Evolutionary conservation across 2,797 vertebrate species (phyloP).

Genomic region (Otus scops): DNA sequence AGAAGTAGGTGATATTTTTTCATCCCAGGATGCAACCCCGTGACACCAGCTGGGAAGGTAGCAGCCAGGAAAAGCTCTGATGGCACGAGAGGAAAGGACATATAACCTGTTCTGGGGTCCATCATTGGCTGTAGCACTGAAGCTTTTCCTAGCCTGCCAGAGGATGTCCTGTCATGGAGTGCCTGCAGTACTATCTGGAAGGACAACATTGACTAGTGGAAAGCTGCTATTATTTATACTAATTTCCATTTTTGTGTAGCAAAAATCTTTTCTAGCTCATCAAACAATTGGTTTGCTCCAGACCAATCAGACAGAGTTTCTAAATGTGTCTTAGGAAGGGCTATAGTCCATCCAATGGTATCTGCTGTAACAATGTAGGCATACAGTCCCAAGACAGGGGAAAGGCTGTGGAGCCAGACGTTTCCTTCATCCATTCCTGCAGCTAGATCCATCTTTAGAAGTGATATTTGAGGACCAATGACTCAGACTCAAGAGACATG

Average conservation of each 20-base stretch:
- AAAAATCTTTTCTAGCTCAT: not conserved
- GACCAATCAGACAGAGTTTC: not conserved
- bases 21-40: not conserved
- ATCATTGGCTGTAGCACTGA: not conserved
- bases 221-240: not conserved
- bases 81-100: not conserved
- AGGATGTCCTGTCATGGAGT: not conserved
- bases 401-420: not conserved
- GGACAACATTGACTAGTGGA: not conserved
- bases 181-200: not conserved
- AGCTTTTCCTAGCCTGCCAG: not conserved
- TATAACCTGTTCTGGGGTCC: not conserved
- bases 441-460: not conserved
- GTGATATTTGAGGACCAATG: not conserved
- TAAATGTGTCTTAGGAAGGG: not conserved
- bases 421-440: not conserved
- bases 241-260: not conserved
- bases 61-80: not conserved
- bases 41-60: not conserved
- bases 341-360: not conserved
- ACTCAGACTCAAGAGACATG: not conserved
- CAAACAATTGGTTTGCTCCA: not conserved
- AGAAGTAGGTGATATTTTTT: constrained; percentile 66
- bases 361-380: not conserved
- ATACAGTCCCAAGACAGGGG: not conserved